Percentiles rank a stretch among this genome's conserved stretches.
Evolutionary conservation across 1,140 invertebrate species (phyloP).

Genomic region (Achatina immaculata): DNA sequence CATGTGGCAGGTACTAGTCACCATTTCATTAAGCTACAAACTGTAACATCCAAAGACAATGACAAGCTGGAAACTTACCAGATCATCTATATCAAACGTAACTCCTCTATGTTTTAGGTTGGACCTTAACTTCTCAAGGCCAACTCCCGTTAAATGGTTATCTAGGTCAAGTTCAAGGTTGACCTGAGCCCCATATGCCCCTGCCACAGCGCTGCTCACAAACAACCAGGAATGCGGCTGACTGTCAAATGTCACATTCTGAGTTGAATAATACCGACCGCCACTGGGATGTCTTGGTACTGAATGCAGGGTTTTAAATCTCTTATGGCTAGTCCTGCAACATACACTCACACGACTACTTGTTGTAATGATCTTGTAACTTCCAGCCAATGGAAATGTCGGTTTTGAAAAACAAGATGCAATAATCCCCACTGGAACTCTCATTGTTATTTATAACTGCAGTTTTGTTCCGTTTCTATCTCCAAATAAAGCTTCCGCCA

Average conservation of each 20-base stretch:
- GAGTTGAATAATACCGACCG: neutral
- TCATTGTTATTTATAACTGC: neutral
- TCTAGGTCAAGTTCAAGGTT: conserved; percentile 32
- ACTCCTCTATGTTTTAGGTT: neutral
- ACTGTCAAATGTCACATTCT: conserved; percentile 16
- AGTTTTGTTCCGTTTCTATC: too few relatives aligned
- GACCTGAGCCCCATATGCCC: conserved; percentile 35
- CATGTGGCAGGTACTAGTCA: too few relatives aligned
- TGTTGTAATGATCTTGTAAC: neutral
- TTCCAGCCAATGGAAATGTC: neutral
- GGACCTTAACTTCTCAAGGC: neutral
- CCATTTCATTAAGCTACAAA: too few relatives aligned
- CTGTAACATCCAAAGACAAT: too few relatives aligned
- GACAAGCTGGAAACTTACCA: too few relatives aligned
- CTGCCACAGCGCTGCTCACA: conserved; percentile 25
- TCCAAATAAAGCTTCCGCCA: too few relatives aligned
- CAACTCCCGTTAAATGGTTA: neutral
- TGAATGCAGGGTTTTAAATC: neutral
- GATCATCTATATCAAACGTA: neutral
- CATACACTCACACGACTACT: neutral
- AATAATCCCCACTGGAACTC: neutral
- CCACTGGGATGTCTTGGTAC: neutral
- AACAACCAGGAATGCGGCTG: conserved; percentile 36
- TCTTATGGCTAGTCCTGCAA: neutral
- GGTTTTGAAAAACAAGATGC: neutral